phyloP scores from a whole-genome alignment of 1,140 invertebrate species.

The Eulimnadia texana region DNA sequence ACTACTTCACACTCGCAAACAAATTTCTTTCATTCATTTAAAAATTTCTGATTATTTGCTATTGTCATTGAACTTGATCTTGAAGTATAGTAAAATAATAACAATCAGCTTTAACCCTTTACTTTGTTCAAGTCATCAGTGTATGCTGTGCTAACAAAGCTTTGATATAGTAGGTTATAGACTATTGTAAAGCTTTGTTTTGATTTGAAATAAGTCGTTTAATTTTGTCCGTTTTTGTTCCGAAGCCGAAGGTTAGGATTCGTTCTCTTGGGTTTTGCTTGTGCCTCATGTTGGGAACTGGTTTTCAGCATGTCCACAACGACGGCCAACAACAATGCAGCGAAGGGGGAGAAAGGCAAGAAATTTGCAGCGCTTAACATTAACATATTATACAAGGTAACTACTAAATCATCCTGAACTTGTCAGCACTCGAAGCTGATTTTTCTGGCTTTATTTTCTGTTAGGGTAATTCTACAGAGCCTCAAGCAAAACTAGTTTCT shows the following conservation, averaged over 20 bases:
- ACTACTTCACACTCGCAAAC: not conserved
- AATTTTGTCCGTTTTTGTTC: constrained; percentile 26
- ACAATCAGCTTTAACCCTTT: not conserved
- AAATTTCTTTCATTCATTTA: not conserved
- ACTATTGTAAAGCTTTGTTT: too few species aligned
- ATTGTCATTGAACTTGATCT: not conserved
- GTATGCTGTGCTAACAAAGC: too few species aligned
- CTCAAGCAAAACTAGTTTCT: constrained; percentile 72
- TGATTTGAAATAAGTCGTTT: not conserved
- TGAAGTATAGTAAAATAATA: not conserved
- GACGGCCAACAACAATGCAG: constrained; percentile 46
- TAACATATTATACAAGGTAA: constrained; percentile 87
- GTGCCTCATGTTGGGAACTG: constrained; percentile 65
- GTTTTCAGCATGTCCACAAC: constrained; percentile 77
- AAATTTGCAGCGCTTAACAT: constrained; percentile 91
- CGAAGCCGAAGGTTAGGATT: constrained; percentile 49
- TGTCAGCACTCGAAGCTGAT: not conserved
- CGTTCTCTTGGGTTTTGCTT: constrained; percentile 53
- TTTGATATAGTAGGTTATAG: too few species aligned
- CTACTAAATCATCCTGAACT: constrained; percentile 32
- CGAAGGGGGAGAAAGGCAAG: constrained; percentile 85
- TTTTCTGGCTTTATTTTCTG: not conserved
- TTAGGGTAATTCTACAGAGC: constrained; percentile 74
- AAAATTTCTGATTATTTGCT: not conserved
- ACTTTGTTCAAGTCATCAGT: not conserved